A percentile compares a stretch with the other conserved stretches of the same genome.
phyloP scores from a whole-genome alignment of 1,140 invertebrate species.

The Lordiphosa collinella region DNA sequence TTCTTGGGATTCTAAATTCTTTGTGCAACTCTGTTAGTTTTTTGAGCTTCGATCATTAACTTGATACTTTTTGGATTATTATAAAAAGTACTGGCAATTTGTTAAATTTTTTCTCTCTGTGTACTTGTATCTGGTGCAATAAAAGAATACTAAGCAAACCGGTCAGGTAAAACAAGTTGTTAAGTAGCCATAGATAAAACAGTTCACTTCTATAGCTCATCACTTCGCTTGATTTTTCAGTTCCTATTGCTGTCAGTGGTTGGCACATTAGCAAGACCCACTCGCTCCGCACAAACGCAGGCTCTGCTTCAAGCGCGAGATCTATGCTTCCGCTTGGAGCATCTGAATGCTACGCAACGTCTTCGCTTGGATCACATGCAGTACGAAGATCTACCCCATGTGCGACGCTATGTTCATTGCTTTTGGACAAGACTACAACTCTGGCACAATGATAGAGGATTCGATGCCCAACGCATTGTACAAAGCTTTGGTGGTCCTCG shows the following conservation, averaged over 20 bases:
- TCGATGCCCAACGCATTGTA: conserved; percentile 16
- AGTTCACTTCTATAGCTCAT: background rate
- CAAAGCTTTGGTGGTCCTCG: conserved; percentile 8
- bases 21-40: too few relatives aligned
- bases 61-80: too few relatives aligned
- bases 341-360: background rate
- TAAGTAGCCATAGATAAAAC: background rate
- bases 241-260: background rate
- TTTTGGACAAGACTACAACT: conserved; percentile 29
- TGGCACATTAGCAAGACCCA: background rate
- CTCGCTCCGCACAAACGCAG: conserved; percentile 1
- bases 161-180: background rate
- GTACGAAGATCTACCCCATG: conserved; percentile 5
- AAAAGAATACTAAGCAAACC: background rate
- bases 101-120: too few relatives aligned
- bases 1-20: too few relatives aligned
- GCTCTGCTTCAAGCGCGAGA: conserved; percentile 7
- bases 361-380: conserved; percentile 12
- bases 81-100: too few relatives aligned
- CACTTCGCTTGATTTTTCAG: background rate
- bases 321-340: conserved; percentile 7
- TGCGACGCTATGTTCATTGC: conserved; percentile 21
- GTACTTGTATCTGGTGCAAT: too few relatives aligned
- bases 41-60: too few relatives aligned
- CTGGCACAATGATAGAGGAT: conserved; percentile 23